phyloP scores from a whole-genome alignment of 2,888 invertebrate species.

The Crioceris asparagi region DNA sequence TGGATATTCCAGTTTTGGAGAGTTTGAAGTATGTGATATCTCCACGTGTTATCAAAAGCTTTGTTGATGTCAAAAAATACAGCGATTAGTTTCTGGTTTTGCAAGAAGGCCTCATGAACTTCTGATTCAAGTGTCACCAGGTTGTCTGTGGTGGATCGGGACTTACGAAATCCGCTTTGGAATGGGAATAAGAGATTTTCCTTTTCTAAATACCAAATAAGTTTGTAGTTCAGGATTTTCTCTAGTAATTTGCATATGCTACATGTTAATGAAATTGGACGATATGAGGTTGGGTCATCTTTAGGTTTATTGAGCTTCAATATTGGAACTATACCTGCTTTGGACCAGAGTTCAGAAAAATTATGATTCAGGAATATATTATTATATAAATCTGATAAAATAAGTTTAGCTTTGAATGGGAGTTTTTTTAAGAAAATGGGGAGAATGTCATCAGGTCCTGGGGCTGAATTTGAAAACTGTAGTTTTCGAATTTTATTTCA shows the following conservation, averaged over 20 bases:
- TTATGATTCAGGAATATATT: not conserved
- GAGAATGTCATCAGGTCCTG: slow-evolving; percentile 6
- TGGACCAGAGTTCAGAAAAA: slow-evolving; percentile 1
- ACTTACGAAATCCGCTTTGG: slow-evolving; percentile 2
- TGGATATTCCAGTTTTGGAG: too few relatives aligned
- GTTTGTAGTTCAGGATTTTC: slow-evolving; percentile 4
- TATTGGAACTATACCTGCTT: slow-evolving; percentile 5
- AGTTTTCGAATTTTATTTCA: slow-evolving; percentile 3
- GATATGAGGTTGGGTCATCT: slow-evolving; percentile 4
- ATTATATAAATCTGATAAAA: slow-evolving; percentile 4
- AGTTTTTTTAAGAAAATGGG: slow-evolving; percentile 6
- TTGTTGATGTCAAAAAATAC: too few relatives aligned
- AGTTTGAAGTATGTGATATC: too few relatives aligned
- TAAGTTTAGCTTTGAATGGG: not conserved
- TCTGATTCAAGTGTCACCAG: too few relatives aligned
- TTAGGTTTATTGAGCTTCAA: slow-evolving; percentile 3
- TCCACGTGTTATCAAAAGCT: too few relatives aligned
- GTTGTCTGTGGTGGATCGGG: slow-evolving; percentile 4
- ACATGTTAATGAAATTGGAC: slow-evolving; percentile 6
- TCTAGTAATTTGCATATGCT: slow-evolving; percentile 3
- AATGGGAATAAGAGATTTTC: too few relatives aligned
- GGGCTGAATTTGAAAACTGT: not conserved
- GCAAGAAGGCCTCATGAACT: too few relatives aligned
- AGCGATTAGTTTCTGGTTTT: too few relatives aligned
- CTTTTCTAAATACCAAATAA: slow-evolving; percentile 1